Conservation (phyloP, 2,113 vertebrate genomes). For the Aramus guarauna region DNA sequence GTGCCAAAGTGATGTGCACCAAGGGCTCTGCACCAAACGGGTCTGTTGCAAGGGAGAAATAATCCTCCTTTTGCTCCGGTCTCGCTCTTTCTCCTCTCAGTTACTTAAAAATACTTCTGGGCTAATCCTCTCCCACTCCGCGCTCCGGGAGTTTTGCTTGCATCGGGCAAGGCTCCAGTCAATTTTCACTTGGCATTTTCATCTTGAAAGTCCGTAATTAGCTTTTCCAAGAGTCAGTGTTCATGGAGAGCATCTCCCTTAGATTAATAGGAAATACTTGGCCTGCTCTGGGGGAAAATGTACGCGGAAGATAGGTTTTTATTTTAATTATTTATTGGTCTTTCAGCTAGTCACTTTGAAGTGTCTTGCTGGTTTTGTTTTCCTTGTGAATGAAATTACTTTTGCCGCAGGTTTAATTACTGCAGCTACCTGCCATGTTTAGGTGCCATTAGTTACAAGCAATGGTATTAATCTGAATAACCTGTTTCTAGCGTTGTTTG, state of each 20-base stretch:
- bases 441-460: not conserved
- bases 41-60: not conserved
- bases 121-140: not conserved
- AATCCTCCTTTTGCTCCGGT: not conserved
- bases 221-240: not conserved
- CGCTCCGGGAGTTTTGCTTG: not conserved
- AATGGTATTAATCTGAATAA: not conserved
- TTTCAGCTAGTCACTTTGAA: not conserved
- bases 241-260: not conserved
- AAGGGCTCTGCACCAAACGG: rapidly evolving
- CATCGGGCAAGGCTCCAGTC: not conserved
- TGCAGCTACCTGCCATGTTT: not conserved
- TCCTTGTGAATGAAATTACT: not conserved
- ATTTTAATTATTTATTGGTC: constrained; percentile 4
- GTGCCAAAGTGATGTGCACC: not conserved
- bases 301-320: not conserved
- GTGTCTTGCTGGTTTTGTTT: not conserved
- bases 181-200: constrained; percentile 21
- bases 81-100: not conserved
- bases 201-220: not conserved
- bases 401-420: not conserved
- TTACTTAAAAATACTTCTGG: not conserved
- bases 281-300: not conserved
- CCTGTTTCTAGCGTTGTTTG: not conserved
- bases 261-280: constrained; percentile 9